Percentiles rank a stretch among this genome's conserved stretches.
phyloP scores from a whole-genome alignment of 35 echinoderm and acorn worm species.

The Apostichopus parvimensis region DNA sequence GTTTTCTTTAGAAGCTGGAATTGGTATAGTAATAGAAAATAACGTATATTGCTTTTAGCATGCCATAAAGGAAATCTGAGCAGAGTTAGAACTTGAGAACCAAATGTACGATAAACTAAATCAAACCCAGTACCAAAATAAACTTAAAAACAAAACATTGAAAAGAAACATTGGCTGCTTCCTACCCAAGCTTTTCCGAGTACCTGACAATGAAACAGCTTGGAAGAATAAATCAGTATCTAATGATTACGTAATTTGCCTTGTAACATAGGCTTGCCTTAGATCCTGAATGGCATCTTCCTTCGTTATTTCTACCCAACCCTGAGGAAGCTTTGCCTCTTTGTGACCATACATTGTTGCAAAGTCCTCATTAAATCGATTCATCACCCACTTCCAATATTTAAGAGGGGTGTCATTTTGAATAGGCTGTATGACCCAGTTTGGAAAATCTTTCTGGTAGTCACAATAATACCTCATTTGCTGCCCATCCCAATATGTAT shows the following conservation, averaged over 20 bases:
- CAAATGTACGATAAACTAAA: too few species aligned
- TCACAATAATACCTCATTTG: background rate
- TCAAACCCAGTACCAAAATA: too few species aligned
- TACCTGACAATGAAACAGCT: too few species aligned
- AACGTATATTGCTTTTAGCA: too few species aligned
- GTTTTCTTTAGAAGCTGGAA: too few species aligned
- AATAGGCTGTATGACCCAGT: conserved; percentile 38
- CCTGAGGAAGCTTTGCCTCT: conserved; percentile 38
- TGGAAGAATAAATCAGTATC: too few species aligned
- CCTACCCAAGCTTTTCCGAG: too few species aligned
- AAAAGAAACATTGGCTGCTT: too few species aligned
- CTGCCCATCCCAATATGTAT: background rate
- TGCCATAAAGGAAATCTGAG: too few species aligned
- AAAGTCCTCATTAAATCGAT: conserved; percentile 44
- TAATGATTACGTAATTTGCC: background rate
- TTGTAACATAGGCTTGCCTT: conserved; percentile 15
- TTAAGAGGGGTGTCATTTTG: conserved; percentile 25
- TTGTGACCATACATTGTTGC: background rate
- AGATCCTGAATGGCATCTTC: conserved; percentile 8
- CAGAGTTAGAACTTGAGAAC: too few species aligned
- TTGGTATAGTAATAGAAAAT: too few species aligned
- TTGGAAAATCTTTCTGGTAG: conserved; percentile 41
- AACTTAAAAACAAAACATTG: too few species aligned
- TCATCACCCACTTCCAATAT: conserved; percentile 61
- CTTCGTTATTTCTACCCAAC: conserved; percentile 36